phyloP scores from a whole-genome alignment of 2,113 vertebrate species.

The Phaethon lepturus region DNA sequence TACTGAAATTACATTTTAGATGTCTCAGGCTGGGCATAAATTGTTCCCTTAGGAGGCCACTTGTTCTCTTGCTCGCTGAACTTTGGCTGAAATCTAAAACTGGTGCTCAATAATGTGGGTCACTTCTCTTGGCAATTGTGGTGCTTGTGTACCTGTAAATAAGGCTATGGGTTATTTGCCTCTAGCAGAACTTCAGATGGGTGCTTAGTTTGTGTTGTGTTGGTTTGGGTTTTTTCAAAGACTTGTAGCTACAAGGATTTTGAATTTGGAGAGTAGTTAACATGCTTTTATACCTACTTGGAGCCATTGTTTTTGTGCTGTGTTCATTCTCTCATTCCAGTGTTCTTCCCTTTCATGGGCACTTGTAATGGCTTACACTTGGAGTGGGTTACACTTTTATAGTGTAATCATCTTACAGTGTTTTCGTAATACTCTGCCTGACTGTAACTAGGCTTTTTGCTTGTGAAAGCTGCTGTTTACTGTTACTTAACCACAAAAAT shows the following conservation, averaged over 20 bases:
- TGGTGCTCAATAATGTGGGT: not conserved
- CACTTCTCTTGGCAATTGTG: not conserved
- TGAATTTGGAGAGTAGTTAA: not conserved
- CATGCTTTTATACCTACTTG: not conserved
- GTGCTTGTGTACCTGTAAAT: not conserved
- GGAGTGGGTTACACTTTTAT: not conserved
- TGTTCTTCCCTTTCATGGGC: not conserved
- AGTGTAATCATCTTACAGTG: not conserved
- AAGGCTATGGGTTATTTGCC: not conserved
- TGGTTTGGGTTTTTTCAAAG: not conserved
- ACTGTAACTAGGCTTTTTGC: not conserved
- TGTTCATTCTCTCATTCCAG: not conserved
- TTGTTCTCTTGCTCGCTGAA: not conserved
- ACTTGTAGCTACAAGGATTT: not conserved
- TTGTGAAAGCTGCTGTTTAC: not conserved
- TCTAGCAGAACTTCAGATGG: not conserved
- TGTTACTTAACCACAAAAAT: not conserved
- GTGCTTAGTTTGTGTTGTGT: not conserved
- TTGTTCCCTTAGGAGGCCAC: not conserved
- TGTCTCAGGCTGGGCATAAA: not conserved
- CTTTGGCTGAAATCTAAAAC: not conserved
- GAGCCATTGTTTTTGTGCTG: not conserved
- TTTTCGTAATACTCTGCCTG: not conserved
- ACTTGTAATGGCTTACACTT: not conserved
- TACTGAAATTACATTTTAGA: not conserved